Evolutionary conservation across 92 coral and sea anemone species (phyloP).

Genomic region (Actinostola sp.): DNA sequence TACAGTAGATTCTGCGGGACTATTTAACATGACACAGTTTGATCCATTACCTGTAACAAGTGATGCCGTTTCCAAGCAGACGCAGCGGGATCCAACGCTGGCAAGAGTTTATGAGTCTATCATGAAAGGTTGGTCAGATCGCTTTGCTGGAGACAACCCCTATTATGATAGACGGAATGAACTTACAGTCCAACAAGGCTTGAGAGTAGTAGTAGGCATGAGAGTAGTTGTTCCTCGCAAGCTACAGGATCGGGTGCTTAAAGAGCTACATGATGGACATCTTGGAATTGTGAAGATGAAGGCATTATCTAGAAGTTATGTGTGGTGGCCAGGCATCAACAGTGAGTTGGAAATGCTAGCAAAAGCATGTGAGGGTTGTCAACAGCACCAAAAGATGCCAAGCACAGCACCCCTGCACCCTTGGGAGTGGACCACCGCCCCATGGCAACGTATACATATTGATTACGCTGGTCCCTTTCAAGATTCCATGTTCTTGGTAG

Average conservation of each 20-base stretch:
- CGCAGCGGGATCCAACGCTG: conserved; percentile 51
- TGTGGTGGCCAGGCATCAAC: conserved; percentile 45
- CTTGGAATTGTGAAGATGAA: conserved; percentile 37
- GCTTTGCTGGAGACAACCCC: conserved; percentile 10
- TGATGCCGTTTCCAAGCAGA: conserved; percentile 41
- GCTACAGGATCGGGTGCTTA: not conserved
- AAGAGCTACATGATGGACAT: conserved; percentile 25
- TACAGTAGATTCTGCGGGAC: conserved; percentile 39
- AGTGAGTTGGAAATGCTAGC: conserved; percentile 11
- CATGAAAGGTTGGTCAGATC: conserved; percentile 38
- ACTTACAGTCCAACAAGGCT: conserved; percentile 17
- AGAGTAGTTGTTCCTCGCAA: conserved; percentile 14
- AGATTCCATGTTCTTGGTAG: conserved; percentile 11
- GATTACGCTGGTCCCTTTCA: conserved; percentile 30
- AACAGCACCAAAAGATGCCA: conserved; percentile 10
- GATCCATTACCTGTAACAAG: conserved; percentile 48
- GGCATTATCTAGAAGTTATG: conserved; percentile 28
- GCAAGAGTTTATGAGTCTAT: conserved; percentile 40
- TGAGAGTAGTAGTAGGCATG: conserved; percentile 21
- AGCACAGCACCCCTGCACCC: conserved; percentile 35
- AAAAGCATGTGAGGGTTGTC: conserved; percentile 21
- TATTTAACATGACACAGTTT: conserved; percentile 42
- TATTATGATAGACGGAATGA: conserved; percentile 19
- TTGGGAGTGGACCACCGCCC: conserved; percentile 45
- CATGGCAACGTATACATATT: conserved; percentile 40